These are phyloP conservation scores for Tapera naevia DNA, from an alignment of 2,797 vertebrate genomes.

Conservation along the genomic window DNA sequence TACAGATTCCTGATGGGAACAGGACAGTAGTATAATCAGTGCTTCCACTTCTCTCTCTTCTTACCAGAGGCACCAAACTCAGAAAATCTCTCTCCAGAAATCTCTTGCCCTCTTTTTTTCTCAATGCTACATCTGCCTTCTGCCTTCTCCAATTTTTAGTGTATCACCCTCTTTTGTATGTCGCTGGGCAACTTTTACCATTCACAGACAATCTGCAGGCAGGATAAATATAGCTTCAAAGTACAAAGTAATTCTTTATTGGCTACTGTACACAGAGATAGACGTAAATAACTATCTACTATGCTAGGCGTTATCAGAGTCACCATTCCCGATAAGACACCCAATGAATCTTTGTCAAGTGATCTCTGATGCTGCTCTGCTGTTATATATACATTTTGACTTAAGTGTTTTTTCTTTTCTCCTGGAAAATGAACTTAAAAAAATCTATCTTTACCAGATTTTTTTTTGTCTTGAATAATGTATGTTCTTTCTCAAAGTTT, in stretches of 20 bases:
- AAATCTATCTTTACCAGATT: background rate
- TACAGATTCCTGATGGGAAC: background rate
- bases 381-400: background rate
- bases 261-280: background rate
- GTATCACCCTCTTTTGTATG: background rate
- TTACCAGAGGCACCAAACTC: background rate
- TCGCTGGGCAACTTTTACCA: too few relatives aligned
- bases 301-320: background rate
- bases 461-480: background rate
- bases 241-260: background rate
- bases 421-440: background rate
- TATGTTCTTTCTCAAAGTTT: background rate
- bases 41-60: background rate
- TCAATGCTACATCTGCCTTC: background rate
- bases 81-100: background rate
- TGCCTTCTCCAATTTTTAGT: background rate
- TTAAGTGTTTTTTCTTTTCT: background rate
- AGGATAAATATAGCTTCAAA: background rate
- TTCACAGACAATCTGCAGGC: background rate
- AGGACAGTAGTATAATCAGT: background rate
- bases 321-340: background rate
- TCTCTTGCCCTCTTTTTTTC: background rate
- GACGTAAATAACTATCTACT: rapidly evolving
- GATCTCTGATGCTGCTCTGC: background rate
- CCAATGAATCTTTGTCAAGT: background rate